Evolutionary conservation across 2,888 invertebrate genomes (phyloP), one percentile per base, ranked within the genome.

Genomic region (Hyposoter didymator): DNA sequence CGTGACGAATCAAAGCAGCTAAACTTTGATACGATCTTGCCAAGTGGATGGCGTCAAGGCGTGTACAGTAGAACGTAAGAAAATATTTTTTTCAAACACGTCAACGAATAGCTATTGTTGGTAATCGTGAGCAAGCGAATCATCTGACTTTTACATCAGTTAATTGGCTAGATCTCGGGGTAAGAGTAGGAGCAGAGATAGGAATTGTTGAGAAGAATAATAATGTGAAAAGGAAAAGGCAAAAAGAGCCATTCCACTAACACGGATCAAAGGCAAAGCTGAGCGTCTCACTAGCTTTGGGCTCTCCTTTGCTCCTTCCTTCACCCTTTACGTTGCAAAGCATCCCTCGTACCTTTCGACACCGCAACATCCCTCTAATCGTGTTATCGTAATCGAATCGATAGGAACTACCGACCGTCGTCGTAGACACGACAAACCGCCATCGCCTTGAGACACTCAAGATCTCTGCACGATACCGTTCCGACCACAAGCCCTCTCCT

Each of bases 371-470:
- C 76, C 83, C 62, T 85, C 80, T 85, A 83, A 85, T 85, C 79
- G 72, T 81, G 73, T 85, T 85, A 85, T 83, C 83, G 78, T 85
- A 85, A 85, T 85, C 83, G 83, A 85, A 85, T 85, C 83, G 83
- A 85, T 83, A 70, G 73, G 83, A 85, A 83, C 83, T 85, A 85
- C 85, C 85, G 75, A 80, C 74, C 79, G 73, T 78, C 73, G 45
- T 78, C 72, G 85, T 85, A 85, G 83, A 83, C 80, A 73, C 83
- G 52, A 62, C 59, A 59, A 45, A 80, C 75, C 47, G 47, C 73
- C 39, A 39, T 80, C 73, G n/a, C n/a, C 66, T 72, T 76, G 67
- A 59, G 72, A 85, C 85, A 73, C 83, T 85, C 83, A 78, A 83
- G 62, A 78, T 83, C 82, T 80, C 59, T 47, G 72, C 55, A 66